Evolutionary conservation across 2,113 vertebrate species (phyloP).

Genomic region (Rhinoptilus africanus): DNA sequence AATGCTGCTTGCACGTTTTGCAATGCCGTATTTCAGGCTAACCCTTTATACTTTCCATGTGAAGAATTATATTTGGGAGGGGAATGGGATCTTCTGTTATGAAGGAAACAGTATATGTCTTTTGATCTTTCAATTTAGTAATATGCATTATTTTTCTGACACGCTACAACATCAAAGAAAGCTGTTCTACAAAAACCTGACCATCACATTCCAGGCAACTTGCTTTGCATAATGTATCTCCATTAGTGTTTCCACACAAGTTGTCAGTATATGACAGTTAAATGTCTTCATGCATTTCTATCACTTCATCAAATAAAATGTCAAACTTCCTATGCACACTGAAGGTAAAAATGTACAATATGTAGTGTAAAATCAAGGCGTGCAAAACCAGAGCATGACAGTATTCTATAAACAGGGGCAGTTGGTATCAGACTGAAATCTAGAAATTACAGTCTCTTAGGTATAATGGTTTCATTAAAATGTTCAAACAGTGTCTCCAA

Average conservation of each 20-base stretch:
- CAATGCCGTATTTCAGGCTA: not conserved
- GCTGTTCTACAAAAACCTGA: not conserved
- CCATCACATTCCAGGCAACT: not conserved
- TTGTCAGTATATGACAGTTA: not conserved
- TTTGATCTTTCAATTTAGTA: not conserved
- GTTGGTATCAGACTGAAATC: constrained; percentile 37
- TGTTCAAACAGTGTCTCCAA: constrained; percentile 35
- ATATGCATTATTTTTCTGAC: not conserved
- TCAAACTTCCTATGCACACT: not conserved
- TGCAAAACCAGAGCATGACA: not conserved
- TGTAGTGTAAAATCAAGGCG: not conserved
- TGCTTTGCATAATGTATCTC: not conserved
- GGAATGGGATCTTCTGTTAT: not conserved
- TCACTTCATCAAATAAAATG: not conserved
- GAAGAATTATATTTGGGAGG: not conserved
- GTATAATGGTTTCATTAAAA: constrained; percentile 62
- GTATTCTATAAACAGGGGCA: not conserved
- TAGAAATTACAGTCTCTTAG: constrained; percentile 42
- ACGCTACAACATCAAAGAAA: not conserved
- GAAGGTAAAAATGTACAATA: not conserved
- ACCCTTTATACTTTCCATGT: not conserved
- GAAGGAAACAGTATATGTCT: not conserved
- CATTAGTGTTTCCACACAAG: not conserved
- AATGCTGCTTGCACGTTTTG: not conserved
- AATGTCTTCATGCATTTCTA: not conserved